Evolutionary conservation across 1,140 invertebrate genomes (phyloP), one percentile per base, ranked within the genome.

Genomic region (Macrobrachium nipponense): DNA sequence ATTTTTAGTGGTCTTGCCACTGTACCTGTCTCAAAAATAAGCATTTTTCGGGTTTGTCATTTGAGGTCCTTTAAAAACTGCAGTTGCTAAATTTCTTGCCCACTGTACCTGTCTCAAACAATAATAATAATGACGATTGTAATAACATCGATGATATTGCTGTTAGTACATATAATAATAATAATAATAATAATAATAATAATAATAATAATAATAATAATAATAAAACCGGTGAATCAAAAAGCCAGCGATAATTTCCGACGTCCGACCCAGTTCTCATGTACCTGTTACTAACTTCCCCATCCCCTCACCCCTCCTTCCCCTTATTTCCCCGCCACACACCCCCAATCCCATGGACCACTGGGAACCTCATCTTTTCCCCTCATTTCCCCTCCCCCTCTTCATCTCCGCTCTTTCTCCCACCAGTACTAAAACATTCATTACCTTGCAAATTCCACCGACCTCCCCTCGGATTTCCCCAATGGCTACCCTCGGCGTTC

Each of bases 341-440:
- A 61, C 14, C 80, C 66, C 8, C 12, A 10, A 17, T 27, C 58
- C 15, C 44, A 4, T 18, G 58, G 18, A 1, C 60, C 81, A 17
- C 58, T 18, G 12, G 8, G 18, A 36, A 7, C 18, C 60, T 23
- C 27, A 44, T 60, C 8, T 17, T 44, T 75, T 77, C 23, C 81
- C 60, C 59, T n/a, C 27, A n/a, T 64, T 60, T 23, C 51, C 23
- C 72, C 60, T 64, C 15, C 43, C 23, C 73, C 44, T 51, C 73
- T 20, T 58, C 73, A 62, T 58, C 59, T 27, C 64, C 62, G 15
- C 60, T 18, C 20, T 76, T 58, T 62, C 23, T 85, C 82, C 75
- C 58, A 85, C 82, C 82, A 70, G 82, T 61, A 78, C 82, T 85
- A 85, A 85, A 85, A 85, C 82, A 85, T 85, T 85, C 82, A 85